These are phyloP conservation scores for Cataglyphis cursor DNA, from an alignment of 2,888 invertebrate species.

Conservation along the genomic window DNA sequence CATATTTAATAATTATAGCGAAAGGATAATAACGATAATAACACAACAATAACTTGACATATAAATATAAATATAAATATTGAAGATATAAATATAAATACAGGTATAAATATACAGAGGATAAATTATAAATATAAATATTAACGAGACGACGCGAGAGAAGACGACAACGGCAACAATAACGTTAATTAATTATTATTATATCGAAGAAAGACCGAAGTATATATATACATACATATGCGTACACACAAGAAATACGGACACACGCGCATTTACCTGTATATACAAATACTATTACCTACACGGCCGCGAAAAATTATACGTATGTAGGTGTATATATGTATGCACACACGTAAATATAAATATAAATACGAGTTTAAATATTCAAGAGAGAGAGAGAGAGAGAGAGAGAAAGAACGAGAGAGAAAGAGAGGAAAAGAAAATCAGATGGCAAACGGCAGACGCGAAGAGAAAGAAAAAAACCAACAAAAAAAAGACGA, in stretches of 20 bases:
- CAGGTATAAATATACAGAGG: conserved; percentile 51
- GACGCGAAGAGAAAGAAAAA: conserved; percentile 18
- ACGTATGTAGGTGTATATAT: conserved; percentile 73
- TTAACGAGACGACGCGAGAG: conserved; percentile 30
- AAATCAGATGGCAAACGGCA: conserved; percentile 24
- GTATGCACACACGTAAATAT: conserved; percentile 62
- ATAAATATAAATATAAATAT: conserved; percentile 69
- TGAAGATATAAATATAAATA: conserved; percentile 58
- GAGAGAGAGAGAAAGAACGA: conserved; percentile 22
- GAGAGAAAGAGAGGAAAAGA: not conserved
- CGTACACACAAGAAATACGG: conserved; percentile 57
- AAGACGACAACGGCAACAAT: conserved; percentile 77
- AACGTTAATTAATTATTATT: conserved; percentile 74
- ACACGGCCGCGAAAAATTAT: conserved; percentile 61
- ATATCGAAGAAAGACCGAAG: conserved; percentile 50
- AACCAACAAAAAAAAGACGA: conserved; percentile 15
- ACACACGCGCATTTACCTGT: conserved; percentile 66
- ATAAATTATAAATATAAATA: conserved; percentile 63
- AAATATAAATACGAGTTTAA: conserved; percentile 61
- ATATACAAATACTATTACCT: conserved; percentile 63
- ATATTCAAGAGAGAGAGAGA: conserved; percentile 27
- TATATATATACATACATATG: conserved; percentile 63
- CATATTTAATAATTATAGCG: conserved; percentile 87
- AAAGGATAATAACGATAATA: conserved; percentile 86
- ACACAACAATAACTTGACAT: conserved; percentile 81